Evolutionary conservation across 2,888 invertebrate genomes (phyloP).

Genomic region (Heteromurus nitidus): DNA sequence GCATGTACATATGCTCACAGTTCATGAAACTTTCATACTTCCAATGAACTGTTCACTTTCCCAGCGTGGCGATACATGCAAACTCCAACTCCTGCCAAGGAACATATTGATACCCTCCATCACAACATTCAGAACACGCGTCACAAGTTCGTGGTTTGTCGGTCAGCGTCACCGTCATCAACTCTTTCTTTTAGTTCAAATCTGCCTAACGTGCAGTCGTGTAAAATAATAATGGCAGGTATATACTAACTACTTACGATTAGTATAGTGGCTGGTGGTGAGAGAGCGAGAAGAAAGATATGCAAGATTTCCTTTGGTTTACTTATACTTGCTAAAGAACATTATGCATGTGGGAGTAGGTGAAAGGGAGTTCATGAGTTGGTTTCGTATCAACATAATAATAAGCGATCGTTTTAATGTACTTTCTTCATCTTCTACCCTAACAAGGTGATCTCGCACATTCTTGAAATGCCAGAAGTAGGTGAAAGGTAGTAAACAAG

Average conservation of each 20-base stretch:
- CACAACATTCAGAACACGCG: slow-evolving; percentile 12
- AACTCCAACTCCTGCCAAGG: too few relatives aligned
- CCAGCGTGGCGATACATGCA: too few relatives aligned
- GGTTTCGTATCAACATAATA: neutral
- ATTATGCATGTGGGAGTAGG: neutral
- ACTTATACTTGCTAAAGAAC: too few relatives aligned
- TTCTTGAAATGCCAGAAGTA: slow-evolving; percentile 18
- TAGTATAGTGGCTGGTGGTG: neutral
- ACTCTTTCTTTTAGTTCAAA: neutral
- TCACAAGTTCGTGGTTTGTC: slow-evolving; percentile 2
- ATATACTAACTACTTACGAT: too few relatives aligned
- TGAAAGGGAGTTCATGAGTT: slow-evolving; percentile 23
- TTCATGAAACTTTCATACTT: neutral
- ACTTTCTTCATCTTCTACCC: slow-evolving; percentile 3
- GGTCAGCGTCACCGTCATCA: slow-evolving; percentile 13
- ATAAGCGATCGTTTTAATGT: slow-evolving; percentile 30
- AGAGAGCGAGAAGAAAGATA: neutral
- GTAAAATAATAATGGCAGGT: too few relatives aligned
- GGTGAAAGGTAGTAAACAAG: slow-evolving; percentile 11
- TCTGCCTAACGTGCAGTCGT: neutral
- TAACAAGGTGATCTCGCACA: slow-evolving; percentile 18
- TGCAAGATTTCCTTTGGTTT: slow-evolving; percentile 3
- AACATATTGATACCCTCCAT: slow-evolving; percentile 12
- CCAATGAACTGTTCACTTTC: neutral
- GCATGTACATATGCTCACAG: neutral